These are phyloP conservation scores for Bostrychus sinensis DNA, from an alignment of 2,113 vertebrate genomes.

Conservation along the genomic window DNA sequence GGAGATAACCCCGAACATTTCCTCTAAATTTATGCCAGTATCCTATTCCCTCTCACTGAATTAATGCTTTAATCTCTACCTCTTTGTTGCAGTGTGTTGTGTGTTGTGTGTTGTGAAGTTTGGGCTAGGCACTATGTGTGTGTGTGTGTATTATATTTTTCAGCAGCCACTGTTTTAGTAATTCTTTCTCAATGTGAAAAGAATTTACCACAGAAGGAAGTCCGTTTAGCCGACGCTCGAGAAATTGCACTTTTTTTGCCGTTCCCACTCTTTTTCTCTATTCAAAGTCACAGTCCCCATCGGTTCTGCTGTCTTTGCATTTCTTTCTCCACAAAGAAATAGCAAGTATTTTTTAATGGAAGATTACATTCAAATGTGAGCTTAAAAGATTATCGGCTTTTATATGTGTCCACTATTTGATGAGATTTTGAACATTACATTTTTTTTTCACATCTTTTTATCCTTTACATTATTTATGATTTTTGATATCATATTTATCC, in stretches of 20 bases:
- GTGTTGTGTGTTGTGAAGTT: constrained; percentile 50
- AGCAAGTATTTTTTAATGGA: constrained; percentile 74
- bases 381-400: constrained; percentile 76
- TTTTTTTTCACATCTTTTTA: constrained; percentile 50
- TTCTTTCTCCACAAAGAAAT: constrained; percentile 72
- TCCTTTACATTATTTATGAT: constrained; percentile 11
- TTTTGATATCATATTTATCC: too few species aligned
- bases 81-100: constrained; percentile 65
- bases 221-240: constrained; percentile 27
- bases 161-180: constrained; percentile 65
- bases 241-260: constrained; percentile 67
- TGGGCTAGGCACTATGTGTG: neutral
- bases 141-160: constrained; percentile 64
- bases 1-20: constrained; percentile 76
- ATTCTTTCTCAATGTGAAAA: constrained; percentile 48
- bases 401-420: constrained; percentile 71
- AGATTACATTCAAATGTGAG: constrained; percentile 79
- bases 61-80: constrained; percentile 76
- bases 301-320: constrained; percentile 77
- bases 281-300: constrained; percentile 72
- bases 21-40: constrained; percentile 69
- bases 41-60: constrained; percentile 72
- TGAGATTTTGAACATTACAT: constrained; percentile 57
- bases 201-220: constrained; percentile 44
- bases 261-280: constrained; percentile 57